Evolutionary conservation across 1,140 invertebrate species (phyloP).

Genomic region (Semibalanus balanoides): DNA sequence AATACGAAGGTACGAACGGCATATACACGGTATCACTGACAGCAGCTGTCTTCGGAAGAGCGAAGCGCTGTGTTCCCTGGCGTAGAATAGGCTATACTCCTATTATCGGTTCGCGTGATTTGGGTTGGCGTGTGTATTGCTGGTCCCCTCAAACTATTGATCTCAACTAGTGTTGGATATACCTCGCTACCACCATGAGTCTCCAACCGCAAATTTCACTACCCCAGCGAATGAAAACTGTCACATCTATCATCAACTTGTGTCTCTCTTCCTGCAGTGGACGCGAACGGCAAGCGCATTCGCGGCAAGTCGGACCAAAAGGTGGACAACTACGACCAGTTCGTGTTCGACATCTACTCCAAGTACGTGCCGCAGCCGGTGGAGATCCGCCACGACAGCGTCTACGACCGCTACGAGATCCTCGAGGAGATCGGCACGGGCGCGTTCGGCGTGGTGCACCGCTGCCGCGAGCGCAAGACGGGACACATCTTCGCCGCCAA

Average conservation of each 20-base stretch:
- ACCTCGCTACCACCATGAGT: too few species aligned
- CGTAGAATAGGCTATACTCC: too few species aligned
- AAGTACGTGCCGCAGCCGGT: slow-evolving; percentile 93
- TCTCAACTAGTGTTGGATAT: too few species aligned
- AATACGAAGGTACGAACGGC: slow-evolving; percentile 45
- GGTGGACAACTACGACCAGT: slow-evolving; percentile 90
- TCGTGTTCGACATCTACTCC: slow-evolving; percentile 93
- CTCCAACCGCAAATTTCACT: too few species aligned
- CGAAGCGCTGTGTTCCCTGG: too few species aligned
- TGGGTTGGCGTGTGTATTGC: too few species aligned
- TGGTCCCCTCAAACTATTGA: too few species aligned
- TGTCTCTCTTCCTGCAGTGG: slow-evolving; percentile 37
- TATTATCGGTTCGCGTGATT: too few species aligned
- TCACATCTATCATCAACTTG: too few species aligned
- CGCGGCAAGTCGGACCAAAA: slow-evolving; percentile 71
- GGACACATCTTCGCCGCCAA: slow-evolving; percentile 97
- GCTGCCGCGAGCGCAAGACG: slow-evolving; percentile 87
- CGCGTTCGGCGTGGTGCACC: slow-evolving; percentile 95
- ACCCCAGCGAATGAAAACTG: too few species aligned
- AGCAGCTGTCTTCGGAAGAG: too few species aligned
- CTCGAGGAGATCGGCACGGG: slow-evolving; percentile 98
- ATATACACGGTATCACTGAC: too few species aligned
- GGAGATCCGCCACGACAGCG: slow-evolving; percentile 77
- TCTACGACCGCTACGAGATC: slow-evolving; percentile 97
- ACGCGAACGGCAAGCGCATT: slow-evolving; percentile 83